phyloP scores from a whole-genome alignment of 1,140 invertebrate species.

The Popillia japonica region DNA sequence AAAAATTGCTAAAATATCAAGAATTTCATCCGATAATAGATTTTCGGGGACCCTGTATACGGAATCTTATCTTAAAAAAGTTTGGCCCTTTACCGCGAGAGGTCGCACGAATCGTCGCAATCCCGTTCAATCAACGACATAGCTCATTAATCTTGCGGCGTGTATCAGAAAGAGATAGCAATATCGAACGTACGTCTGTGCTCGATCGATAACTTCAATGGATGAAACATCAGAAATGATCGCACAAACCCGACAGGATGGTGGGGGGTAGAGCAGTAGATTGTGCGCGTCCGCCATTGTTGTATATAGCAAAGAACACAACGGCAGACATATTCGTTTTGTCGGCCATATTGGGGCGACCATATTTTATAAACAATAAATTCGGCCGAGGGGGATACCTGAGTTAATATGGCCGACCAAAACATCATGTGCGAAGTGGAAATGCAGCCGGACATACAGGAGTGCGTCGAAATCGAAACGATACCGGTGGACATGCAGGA shows the following conservation, averaged over 20 bases:
- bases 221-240: slow-evolving; percentile 25
- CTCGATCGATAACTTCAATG: neutral
- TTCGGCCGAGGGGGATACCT: slow-evolving; percentile 32
- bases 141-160: neutral
- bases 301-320: slow-evolving; percentile 44
- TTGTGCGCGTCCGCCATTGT: slow-evolving; percentile 57
- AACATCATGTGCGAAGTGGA: slow-evolving; percentile 71
- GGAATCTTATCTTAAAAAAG: too few species aligned
- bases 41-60: too few species aligned
- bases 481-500: slow-evolving; percentile 81
- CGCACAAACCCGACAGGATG: neutral
- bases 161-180: neutral
- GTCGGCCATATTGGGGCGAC: slow-evolving; percentile 59
- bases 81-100: neutral
- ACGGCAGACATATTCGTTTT: slow-evolving; percentile 49
- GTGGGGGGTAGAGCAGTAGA: neutral
- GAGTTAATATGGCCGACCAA: slow-evolving; percentile 60
- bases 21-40: too few species aligned
- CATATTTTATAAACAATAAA: slow-evolving; percentile 62
- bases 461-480: slow-evolving; percentile 77
- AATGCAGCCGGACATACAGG: slow-evolving; percentile 77
- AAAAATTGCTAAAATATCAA: too few species aligned
- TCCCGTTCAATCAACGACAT: neutral
- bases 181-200: neutral
- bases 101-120: neutral